Evolutionary conservation across 2,113 vertebrate species (phyloP), one percentile per base, ranked within the genome.

Genomic region (Heterotilapia buettikoferi): DNA sequence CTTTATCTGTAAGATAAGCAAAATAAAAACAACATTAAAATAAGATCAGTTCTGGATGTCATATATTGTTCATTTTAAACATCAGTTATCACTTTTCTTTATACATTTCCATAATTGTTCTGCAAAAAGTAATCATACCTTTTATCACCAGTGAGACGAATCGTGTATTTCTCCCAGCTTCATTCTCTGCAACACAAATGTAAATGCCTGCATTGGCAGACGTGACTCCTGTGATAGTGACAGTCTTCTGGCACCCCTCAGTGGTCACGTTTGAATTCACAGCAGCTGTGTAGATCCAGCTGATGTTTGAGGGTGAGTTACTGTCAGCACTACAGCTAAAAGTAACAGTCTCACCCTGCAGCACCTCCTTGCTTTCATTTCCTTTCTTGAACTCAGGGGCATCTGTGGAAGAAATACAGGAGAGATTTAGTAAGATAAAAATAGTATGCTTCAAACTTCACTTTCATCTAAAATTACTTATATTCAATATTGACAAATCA

Each of bases 171-270:
- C 0, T 90, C 63, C 93, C 93, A 90, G 87, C 6, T 68, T 56
- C 2, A 92, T 95, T 97, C 19, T 14, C 94, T 90, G 96, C 96
- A 92, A 9, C 68, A 81, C 96, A 96, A 47, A 7, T 45, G 84
- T 95, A 96, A 83, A 79, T 24, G 26, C 94, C 95, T 53, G 66
- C 76, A 26, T 92, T 83, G 86, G 87, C 68, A 50, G 84, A 93
- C 12, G 91, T 95, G 93, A 92, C 95, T 91, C 11, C n/a, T 19
- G 16, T 89, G 76, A 96, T 19, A 3, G 0, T 85, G 12, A 94
- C 7, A 11, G 2, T 85, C 6, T 3, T 80, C 5, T 90, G 80
- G 57, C 73, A 53, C 90, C 89, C 54, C 47, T 76, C 3, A 38
- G 45, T 78, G 81, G 82, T 36, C 9, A 6, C 6, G 1, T 3